phyloP scores from a whole-genome alignment of 2,113 vertebrate genomes.

The Patagioenas fasciata region DNA sequence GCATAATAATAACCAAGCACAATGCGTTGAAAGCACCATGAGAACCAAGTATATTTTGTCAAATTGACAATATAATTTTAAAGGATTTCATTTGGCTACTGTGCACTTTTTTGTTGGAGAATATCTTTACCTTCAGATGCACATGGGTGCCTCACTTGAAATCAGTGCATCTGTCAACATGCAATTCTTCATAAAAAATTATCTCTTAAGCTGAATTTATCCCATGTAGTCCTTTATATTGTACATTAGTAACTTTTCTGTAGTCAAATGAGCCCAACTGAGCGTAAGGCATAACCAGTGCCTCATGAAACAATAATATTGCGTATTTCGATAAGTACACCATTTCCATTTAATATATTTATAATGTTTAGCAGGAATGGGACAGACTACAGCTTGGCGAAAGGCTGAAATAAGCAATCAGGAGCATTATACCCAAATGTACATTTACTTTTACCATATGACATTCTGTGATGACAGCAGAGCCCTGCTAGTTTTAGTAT shows the following conservation, averaged over 20 bases:
- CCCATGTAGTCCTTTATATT: neutral
- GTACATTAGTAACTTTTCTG: neutral
- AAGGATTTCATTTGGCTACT: neutral
- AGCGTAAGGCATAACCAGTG: slow-evolving; percentile 3
- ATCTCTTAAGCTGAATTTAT: neutral
- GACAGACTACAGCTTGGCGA: neutral
- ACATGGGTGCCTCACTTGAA: neutral
- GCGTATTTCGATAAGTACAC: slow-evolving; percentile 12
- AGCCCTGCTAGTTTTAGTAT: neutral
- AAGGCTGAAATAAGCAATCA: neutral
- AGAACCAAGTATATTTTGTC: neutral
- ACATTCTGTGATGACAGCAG: neutral
- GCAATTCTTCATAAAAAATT: neutral
- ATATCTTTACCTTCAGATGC: neutral
- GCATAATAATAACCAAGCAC: neutral
- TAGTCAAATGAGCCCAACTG: neutral
- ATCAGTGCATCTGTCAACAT: neutral
- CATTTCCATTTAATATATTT: slow-evolving; percentile 23
- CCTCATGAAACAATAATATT: slow-evolving; percentile 22
- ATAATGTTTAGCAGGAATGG: neutral
- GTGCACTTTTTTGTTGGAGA: neutral
- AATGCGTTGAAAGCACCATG: neutral
- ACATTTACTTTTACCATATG: neutral
- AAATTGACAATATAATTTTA: neutral
- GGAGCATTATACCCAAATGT: neutral